Conservation (phyloP, 2,888 invertebrate genomes). For the Carpatolechia fugitivella region DNA sequence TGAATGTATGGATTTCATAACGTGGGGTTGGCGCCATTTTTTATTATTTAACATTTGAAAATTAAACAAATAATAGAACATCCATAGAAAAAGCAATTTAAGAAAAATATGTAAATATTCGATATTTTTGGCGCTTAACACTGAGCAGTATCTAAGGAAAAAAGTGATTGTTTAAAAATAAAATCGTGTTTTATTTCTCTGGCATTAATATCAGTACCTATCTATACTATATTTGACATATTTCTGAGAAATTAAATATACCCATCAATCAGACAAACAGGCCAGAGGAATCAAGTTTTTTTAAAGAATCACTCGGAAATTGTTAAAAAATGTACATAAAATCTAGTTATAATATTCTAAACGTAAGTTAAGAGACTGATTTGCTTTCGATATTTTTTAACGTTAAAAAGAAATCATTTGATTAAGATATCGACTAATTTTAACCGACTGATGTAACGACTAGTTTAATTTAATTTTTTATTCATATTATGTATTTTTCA, state of each 20-base stretch:
- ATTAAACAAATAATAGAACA: not conserved
- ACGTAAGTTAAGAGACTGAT: conserved; percentile 75
- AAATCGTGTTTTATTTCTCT: conserved; percentile 20
- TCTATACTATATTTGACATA: no score
- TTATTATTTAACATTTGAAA: not conserved
- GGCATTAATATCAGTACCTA: conserved; percentile 18
- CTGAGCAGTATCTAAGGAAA: conserved; percentile 22
- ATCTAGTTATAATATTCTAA: conserved; percentile 56
- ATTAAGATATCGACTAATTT: conserved; percentile 44
- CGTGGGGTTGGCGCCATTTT: conserved; percentile 13
- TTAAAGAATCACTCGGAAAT: conserved; percentile 9
- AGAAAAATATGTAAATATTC: conserved; percentile 14
- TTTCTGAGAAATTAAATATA: no score
- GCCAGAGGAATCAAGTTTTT: conserved; percentile 14
- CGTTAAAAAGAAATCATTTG: conserved; percentile 33
- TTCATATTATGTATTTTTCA: conserved; percentile 23
- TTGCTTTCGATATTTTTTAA: conserved; percentile 57
- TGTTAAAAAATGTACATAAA: conserved; percentile 58
- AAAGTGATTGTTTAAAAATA: conserved; percentile 21
- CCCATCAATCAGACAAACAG: no score
- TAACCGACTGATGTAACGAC: conserved; percentile 61
- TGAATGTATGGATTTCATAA: conserved; percentile 29
- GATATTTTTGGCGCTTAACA: conserved; percentile 35
- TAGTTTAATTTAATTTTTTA: conserved; percentile 41
- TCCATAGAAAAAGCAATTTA: not conserved